phyloP scores from a whole-genome alignment of 2,888 invertebrate genomes.

The Perithous albicinctus region DNA sequence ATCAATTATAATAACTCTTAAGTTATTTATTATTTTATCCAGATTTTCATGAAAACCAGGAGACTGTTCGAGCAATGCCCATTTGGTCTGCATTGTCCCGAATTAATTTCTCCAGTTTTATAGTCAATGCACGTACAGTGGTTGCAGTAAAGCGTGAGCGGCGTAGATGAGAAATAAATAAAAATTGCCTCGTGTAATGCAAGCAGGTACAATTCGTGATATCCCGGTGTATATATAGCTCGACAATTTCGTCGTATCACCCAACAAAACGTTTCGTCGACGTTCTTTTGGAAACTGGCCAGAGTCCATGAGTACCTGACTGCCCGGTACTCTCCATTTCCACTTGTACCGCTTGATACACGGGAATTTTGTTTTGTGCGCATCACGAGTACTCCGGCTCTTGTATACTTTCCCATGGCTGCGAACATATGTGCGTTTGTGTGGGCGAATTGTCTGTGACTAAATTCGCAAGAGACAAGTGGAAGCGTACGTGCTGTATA shows the following conservation, averaged over 20 bases:
- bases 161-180: conserved; percentile 12
- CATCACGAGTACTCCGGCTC: conserved; percentile 38
- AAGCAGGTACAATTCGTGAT: conserved; percentile 28
- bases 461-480: conserved; percentile 32
- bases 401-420: conserved; percentile 28
- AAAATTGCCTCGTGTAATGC: conserved; percentile 19
- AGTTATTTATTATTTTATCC: too few relatives aligned
- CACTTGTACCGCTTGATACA: conserved; percentile 24
- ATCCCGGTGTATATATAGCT: not conserved
- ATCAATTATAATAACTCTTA: too few relatives aligned
- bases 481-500: conserved; percentile 24
- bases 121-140: conserved; percentile 5
- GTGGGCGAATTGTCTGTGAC: conserved; percentile 5
- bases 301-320: conserved; percentile 52
- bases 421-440: not conserved
- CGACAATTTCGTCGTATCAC: conserved; percentile 19
- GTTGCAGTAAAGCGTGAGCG: not conserved
- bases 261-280: conserved; percentile 49
- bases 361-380: conserved; percentile 25
- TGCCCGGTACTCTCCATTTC: conserved; percentile 15
- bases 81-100: not conserved
- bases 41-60: too few relatives aligned
- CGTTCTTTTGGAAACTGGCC: conserved; percentile 71
- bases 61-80: too few relatives aligned
- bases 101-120: conserved; percentile 17